Base-by-base conservation (phyloP, 2,797 vertebrate species). In the Pagetopsis macropterus region DNA sequence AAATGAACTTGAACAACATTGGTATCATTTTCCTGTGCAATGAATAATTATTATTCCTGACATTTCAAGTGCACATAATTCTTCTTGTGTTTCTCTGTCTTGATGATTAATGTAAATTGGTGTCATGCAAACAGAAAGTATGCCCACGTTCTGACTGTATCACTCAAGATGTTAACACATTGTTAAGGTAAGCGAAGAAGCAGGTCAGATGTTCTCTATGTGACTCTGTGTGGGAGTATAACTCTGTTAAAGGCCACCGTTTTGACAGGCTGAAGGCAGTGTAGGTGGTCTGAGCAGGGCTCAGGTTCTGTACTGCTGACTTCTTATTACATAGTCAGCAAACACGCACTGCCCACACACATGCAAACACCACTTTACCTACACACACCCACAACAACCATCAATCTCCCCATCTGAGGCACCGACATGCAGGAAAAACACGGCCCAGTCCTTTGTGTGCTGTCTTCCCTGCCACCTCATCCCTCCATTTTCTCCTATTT, bases 231-330 rank as follows among this genome's bases (percentile, higher is more conserved):
- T 65, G 65, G 62, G 60, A 54, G 41, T 52, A 45, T 54, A 31
- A 66, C 41, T 84, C 31, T 71, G 41, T 67, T 23, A 65, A 41
- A 11, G 11, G 58, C 40, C 60, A 57, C 55, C 17, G 49, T 70
- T 64, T 46, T 76, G 80, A 78, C 60, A 72, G 68, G 64, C 48
- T 70, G 58, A 67, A 48, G 45, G 51, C 76, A 48, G 45, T 33
- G 52, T 58, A 74, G 87, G 89, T 89, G 88, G 85, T 88, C 86
- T 62, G 41, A 80, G 27, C 16, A 51, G 49, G 67, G 67, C 68
- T 93, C 81, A 75, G 82, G 81, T 91, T 92, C 79, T 78, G 52
- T 23, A 40, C 68, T 61, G 62, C 60, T 81, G 21, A 67, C 46
- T 69, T 62, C 57, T 44, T 81, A 79, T 69, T 87, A 73, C 79